A percentile compares a stretch with the other conserved stretches of the same genome.
phyloP scores from a whole-genome alignment of 1,140 invertebrate species.

The Rhagoletis pomonella region DNA sequence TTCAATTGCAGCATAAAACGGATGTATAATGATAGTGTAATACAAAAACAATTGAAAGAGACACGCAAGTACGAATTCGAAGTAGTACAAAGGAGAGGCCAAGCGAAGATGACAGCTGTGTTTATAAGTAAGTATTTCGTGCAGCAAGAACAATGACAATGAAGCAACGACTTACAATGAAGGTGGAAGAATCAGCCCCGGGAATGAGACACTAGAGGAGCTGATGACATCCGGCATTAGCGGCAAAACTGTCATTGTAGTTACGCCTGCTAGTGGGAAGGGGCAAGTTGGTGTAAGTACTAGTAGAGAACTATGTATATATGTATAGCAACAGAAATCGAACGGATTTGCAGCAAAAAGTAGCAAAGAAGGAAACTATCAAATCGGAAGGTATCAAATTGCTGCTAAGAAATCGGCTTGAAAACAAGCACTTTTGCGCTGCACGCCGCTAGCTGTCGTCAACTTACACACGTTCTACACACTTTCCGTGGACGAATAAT shows the following conservation, averaged over 20 bases:
- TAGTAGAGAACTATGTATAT: background rate
- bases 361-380: constrained; percentile 16
- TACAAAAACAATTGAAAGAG: background rate
- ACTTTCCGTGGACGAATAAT: background rate
- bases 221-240: constrained; percentile 42
- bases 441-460: background rate
- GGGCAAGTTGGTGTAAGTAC: background rate
- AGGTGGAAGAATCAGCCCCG: background rate
- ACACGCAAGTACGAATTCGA: background rate
- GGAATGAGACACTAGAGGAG: constrained; percentile 19
- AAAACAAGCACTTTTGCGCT: background rate
- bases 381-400: constrained; percentile 41
- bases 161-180: no score
- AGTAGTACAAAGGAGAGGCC: background rate
- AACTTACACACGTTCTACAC: background rate
- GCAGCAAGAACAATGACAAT: constrained; percentile 11
- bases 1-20: constrained; percentile 19
- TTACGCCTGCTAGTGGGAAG: background rate
- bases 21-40: constrained; percentile 38
- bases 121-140: constrained; percentile 12
- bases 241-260: background rate
- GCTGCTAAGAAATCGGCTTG: constrained; percentile 46
- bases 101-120: background rate
- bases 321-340: background rate
- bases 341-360: background rate